Base-by-base conservation (phyloP, 2,113 vertebrate species). In the Macquaria australasica region DNA sequence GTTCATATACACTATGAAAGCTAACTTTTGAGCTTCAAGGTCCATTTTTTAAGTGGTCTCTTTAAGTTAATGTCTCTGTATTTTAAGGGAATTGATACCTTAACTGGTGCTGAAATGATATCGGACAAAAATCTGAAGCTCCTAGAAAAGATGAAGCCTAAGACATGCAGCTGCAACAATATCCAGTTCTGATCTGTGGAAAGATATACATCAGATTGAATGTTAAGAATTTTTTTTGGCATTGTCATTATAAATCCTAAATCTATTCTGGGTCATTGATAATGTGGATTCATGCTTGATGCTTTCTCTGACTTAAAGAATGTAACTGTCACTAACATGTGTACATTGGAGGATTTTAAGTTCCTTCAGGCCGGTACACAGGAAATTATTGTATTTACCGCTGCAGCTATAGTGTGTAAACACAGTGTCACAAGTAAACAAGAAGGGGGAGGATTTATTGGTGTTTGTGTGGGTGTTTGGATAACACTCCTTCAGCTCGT, bases 381-480 rank as follows among this genome's bases (percentile, higher is more conserved):
- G 82, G 79, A 88, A 79, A 62, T 66, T 1, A 15, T 41, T 37
- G 23, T 87, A 67, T 87, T 88, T 88, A 82, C 67, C n/a, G 25
- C 20, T 23, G 4, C 58, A 79, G 28, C 75, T 72, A 37, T 62
- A n/a, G 31, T 76, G 48, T 82, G 1, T 92, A 89, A 86, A 87
- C 89, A 82, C 5, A 6, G 50, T 56, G 45, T 86, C 48, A 39
- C 59, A 53, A 63, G 79, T 94, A 87, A 93, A 91, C 90, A 91
- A 81, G 67, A 66, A 62, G 56, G 45, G 60, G 63, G 25, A 58
- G 28, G 78, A 77, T 88, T 82, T 34, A 89, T 68, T 0, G 12
- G 51, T 88, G 85, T 91, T 83, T 83, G 86, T 84, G 75, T 53
- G 67, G n/a, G 45, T 86, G 77, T 93, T 92, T 92, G 67, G 77